A percentile compares a stretch with the other conserved stretches of the same genome.
These are phyloP conservation scores for Melanchra persicariae DNA, from an alignment of 2,888 invertebrate genomes.

Conservation along the genomic window DNA sequence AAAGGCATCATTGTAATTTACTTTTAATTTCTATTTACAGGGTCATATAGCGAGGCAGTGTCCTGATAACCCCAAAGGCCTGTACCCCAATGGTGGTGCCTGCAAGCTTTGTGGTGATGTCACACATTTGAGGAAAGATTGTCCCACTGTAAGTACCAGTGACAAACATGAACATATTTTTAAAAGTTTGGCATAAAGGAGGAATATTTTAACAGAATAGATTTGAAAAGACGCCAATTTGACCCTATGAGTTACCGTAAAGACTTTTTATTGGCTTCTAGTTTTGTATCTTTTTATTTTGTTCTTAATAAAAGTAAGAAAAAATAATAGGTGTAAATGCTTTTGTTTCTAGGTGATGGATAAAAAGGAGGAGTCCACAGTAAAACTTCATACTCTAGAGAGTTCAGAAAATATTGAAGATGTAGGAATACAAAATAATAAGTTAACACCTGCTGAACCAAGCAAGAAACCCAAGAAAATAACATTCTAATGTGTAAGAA, in stretches of 20 bases:
- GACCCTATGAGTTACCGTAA: neutral
- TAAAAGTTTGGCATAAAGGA: no score
- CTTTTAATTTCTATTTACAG: constrained; percentile 70
- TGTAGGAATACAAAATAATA: constrained; percentile 74
- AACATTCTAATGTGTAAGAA: constrained; percentile 75
- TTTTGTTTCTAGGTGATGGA: constrained; percentile 78
- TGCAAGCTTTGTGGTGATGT: constrained; percentile 96
- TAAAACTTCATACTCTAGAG: constrained; percentile 86
- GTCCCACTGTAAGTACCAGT: constrained; percentile 91
- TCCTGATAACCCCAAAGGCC: constrained; percentile 96
- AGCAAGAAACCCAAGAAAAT: constrained; percentile 87
- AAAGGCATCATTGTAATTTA: neutral
- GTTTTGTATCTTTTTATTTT: neutral
- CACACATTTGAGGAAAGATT: constrained; percentile 95
- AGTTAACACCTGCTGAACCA: constrained; percentile 55
- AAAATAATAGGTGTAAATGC: neutral
- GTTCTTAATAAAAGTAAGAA: neutral
- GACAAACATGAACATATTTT: no score
- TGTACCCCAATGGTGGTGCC: constrained; percentile 96
- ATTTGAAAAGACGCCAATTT: neutral
- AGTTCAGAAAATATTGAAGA: constrained; percentile 84
- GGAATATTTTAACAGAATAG: no score
- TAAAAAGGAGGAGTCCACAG: constrained; percentile 83
- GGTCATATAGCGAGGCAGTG: constrained; percentile 97
- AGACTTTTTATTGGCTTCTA: neutral